phyloP scores from a whole-genome alignment of 2,797 vertebrate genomes.

The Gymnodraco acuticeps region DNA sequence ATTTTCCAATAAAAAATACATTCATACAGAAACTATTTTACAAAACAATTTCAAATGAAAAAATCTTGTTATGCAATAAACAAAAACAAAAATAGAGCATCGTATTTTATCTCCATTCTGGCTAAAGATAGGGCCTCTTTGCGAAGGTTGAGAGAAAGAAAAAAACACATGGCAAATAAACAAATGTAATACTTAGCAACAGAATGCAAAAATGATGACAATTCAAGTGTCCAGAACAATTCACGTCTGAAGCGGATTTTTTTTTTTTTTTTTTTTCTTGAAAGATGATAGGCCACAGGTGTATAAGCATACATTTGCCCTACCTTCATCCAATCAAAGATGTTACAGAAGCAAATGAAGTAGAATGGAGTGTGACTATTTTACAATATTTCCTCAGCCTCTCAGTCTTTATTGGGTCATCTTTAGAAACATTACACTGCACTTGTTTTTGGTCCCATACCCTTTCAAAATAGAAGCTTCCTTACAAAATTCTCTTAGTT shows the following conservation, averaged over 20 bases:
- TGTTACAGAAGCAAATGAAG: slow-evolving; percentile 76
- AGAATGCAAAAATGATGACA: slow-evolving; percentile 60
- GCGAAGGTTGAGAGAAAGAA: slow-evolving; percentile 51
- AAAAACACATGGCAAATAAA: slow-evolving; percentile 65
- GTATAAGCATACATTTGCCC: slow-evolving; percentile 56
- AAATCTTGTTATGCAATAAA: slow-evolving; percentile 93
- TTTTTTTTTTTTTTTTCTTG: slow-evolving; percentile 32
- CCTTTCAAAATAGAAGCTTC: slow-evolving; percentile 81
- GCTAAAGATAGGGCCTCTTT: slow-evolving; percentile 89
- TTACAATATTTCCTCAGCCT: slow-evolving; percentile 67
- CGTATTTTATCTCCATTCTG: slow-evolving; percentile 85
- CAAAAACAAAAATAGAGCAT: slow-evolving; percentile 82
- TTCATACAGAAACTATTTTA: slow-evolving; percentile 99
- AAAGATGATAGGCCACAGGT: slow-evolving; percentile 73
- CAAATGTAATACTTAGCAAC: slow-evolving; percentile 54
- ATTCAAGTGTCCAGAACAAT: slow-evolving; percentile 74
- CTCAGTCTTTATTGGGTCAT: slow-evolving; percentile 79
- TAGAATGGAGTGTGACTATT: slow-evolving; percentile 86
- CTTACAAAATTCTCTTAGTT: slow-evolving; percentile 78
- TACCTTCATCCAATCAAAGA: slow-evolving; percentile 25
- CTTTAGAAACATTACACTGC: slow-evolving; percentile 61
- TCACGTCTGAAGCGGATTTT: slow-evolving; percentile 53
- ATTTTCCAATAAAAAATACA: slow-evolving; percentile 99
- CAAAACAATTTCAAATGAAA: slow-evolving; percentile 98
- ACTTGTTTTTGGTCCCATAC: slow-evolving; percentile 78